A percentile compares a stretch with the other conserved stretches of the same genome.
Evolutionary conservation across 2,888 invertebrate species (phyloP).

Genomic region (Phorcus lineatus): DNA sequence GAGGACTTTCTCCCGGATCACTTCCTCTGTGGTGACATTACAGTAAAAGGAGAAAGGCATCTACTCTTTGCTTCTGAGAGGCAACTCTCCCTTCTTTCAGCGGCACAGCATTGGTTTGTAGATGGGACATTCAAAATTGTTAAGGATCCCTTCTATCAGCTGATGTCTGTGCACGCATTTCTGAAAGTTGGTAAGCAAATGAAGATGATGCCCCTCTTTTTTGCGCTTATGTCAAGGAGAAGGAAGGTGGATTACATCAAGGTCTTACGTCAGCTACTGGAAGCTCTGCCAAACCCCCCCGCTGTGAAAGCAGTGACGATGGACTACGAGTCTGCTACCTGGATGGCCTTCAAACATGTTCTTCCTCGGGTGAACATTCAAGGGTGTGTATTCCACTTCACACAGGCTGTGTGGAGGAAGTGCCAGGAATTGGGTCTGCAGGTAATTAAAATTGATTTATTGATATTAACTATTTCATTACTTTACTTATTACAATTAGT

Average conservation of each 20-base stretch:
- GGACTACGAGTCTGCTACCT: no score
- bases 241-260: background rate
- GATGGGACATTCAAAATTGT: no score
- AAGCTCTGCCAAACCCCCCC: background rate
- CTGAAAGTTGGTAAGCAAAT: background rate
- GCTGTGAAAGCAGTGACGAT: background rate
- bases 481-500: no score
- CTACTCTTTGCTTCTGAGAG: background rate
- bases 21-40: background rate
- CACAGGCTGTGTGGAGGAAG: no score
- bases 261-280: background rate
- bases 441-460: no score
- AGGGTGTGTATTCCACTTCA: no score
- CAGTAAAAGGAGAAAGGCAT: background rate
- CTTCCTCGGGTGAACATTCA: no score
- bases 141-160: background rate
- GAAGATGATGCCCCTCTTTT: background rate
- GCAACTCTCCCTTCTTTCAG: background rate
- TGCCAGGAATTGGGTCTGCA: no score
- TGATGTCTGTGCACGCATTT: background rate
- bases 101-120: no score
- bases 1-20: no score
- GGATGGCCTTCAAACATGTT: no score
- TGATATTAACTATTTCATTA: no score
- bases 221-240: background rate